Evolutionary conservation across 2,797 vertebrate species (phyloP).

Genomic region (Sebastes taczanowskii): DNA sequence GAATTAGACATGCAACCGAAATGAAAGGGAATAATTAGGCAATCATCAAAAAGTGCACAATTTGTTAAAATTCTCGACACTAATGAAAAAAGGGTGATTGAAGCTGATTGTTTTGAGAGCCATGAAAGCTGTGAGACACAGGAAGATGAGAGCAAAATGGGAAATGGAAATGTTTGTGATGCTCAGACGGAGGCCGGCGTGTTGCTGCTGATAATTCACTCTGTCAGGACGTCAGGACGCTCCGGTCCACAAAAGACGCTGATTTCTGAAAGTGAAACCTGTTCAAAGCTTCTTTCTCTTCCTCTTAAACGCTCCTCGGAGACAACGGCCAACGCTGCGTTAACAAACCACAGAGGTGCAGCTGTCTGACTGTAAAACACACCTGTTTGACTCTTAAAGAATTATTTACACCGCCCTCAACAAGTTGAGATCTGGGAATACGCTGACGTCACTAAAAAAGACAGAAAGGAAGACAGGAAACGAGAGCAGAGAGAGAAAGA

Average conservation of each 20-base stretch:
- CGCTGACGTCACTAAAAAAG: too few species aligned
- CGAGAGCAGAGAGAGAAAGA: too few species aligned
- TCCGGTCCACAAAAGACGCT: conserved; percentile 17
- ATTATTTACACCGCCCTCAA: neutral
- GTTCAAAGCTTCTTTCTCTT: conserved; percentile 33
- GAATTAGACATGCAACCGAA: conserved; percentile 61
- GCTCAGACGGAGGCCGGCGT: conserved; percentile 34
- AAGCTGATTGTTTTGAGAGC: conserved; percentile 66
- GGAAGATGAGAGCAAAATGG: conserved; percentile 42
- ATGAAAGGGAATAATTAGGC: conserved; percentile 73
- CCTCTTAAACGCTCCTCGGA: conserved; percentile 21
- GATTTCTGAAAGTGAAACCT: conserved; percentile 36
- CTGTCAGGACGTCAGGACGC: conserved; percentile 49
- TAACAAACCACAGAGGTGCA: neutral
- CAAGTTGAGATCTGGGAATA: too few species aligned
- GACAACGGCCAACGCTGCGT: neutral
- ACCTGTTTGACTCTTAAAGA: neutral
- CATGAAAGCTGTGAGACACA: conserved; percentile 37
- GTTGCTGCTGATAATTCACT: conserved; percentile 43
- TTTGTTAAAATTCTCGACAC: conserved; percentile 48
- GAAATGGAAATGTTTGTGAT: conserved; percentile 50
- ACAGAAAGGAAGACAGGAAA: too few species aligned
- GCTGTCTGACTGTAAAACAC: neutral
- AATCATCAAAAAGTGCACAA: conserved; percentile 58
- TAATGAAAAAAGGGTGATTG: conserved; percentile 56